A percentile compares a stretch with the other conserved stretches of the same genome.
Conservation (phyloP, 2,888 invertebrate genomes). For the Amphiduros pacificus region DNA sequence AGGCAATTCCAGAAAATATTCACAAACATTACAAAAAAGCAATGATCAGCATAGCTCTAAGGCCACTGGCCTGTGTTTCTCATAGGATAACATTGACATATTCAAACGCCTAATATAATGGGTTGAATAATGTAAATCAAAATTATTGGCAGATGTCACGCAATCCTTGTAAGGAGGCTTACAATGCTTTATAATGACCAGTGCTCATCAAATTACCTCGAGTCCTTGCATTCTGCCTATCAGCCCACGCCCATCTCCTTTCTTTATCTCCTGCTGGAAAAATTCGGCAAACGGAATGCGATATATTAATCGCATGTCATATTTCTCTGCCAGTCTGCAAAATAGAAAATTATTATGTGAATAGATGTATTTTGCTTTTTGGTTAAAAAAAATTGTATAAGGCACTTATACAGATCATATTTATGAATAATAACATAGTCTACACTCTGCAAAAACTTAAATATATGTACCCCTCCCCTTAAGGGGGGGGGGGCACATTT, state of each 20-base stretch:
- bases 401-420: background rate
- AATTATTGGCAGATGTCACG: too few relatives aligned
- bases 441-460: too few relatives aligned
- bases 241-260: conserved; percentile 65
- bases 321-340: conserved; percentile 62
- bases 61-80: too few relatives aligned
- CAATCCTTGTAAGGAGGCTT: too few relatives aligned
- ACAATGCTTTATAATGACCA: background rate
- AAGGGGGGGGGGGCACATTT: too few relatives aligned
- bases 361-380: background rate
- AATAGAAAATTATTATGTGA: background rate
- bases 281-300: conserved; percentile 74
- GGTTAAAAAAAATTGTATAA: background rate
- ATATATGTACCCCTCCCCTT: too few relatives aligned
- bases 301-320: conserved; percentile 62
- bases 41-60: too few relatives aligned
- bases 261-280: conserved; percentile 68
- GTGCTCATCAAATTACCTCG: conserved; percentile 41
- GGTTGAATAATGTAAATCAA: too few relatives aligned
- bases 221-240: conserved; percentile 73
- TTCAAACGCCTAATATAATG: too few relatives aligned
- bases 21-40: background rate
- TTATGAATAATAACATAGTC: too few relatives aligned
- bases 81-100: too few relatives aligned
- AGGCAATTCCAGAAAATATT: too few relatives aligned